Evolutionary conservation across 2,113 vertebrate species (phyloP).

Genomic region (rabbit (Oryctolagus cuniculus)): mOryCun1.1 NC_091436.1:20328001-20328500

Average conservation of each 20-base stretch:
- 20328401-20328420: not conserved
- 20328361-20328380: not conserved
- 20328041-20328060: not conserved
- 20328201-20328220: not conserved
- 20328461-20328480: not conserved
- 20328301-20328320: not conserved
- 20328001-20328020: not conserved
- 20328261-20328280: not conserved
- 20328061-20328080: not conserved
- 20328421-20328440: not conserved
- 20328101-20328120: not conserved
- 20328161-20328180: not conserved
- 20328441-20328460: not conserved
- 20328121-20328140: not conserved
- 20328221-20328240: not conserved
- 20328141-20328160: not conserved
- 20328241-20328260: not conserved
- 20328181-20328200: not conserved
- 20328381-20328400: not conserved
- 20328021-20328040: not conserved
- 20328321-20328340: not conserved
- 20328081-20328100: not conserved
- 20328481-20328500: not conserved
- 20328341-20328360: not conserved
- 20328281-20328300: not conserved